phyloP scores from a whole-genome alignment of 2,797 vertebrate species.

The Pangasius larnaudii region DNA sequence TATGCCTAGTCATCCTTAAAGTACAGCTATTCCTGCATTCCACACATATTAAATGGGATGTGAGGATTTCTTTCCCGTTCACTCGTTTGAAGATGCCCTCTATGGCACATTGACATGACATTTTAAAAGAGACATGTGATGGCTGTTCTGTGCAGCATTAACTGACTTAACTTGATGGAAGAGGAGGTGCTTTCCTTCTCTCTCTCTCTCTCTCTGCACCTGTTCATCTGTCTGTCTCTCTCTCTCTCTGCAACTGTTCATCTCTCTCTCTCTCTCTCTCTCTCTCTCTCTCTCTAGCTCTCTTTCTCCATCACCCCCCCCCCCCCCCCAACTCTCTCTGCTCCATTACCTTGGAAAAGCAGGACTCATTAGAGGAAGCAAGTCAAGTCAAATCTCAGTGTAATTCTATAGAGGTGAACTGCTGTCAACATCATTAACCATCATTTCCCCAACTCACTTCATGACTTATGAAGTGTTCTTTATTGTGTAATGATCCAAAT shows the following conservation, averaged over 20 bases:
- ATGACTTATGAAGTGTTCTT: conserved; percentile 85
- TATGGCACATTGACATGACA: conserved; percentile 55
- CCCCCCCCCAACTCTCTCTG: conserved; percentile 65
- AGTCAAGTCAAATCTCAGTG: conserved; percentile 83
- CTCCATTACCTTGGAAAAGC: conserved; percentile 83
- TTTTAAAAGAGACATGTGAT: conserved; percentile 61
- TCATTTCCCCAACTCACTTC: conserved; percentile 81
- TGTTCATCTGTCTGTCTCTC: too few relatives aligned
- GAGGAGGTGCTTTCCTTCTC: conserved; percentile 31
- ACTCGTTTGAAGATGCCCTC: conserved; percentile 54
- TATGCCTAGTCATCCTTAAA: conserved; percentile 29
- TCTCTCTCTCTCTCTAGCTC: conserved; percentile 5
- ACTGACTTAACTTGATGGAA: conserved; percentile 55
- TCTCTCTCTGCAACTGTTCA: too few relatives aligned
- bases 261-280: conserved; percentile 41
- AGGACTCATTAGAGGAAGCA: conserved; percentile 85
- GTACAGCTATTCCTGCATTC: conserved; percentile 36
- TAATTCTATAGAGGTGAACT: conserved; percentile 84
- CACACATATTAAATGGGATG: conserved; percentile 45
- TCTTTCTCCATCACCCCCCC: conserved; percentile 41
- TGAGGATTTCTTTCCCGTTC: conserved; percentile 37
- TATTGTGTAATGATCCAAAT: conserved; percentile 88
- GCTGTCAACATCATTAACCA: conserved; percentile 87
- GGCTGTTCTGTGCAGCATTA: conserved; percentile 58
- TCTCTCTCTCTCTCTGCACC: conserved; percentile 34